Evolutionary conservation across 2,797 vertebrate genomes (phyloP).

Genomic region (Apodemus agrarius): DNA sequence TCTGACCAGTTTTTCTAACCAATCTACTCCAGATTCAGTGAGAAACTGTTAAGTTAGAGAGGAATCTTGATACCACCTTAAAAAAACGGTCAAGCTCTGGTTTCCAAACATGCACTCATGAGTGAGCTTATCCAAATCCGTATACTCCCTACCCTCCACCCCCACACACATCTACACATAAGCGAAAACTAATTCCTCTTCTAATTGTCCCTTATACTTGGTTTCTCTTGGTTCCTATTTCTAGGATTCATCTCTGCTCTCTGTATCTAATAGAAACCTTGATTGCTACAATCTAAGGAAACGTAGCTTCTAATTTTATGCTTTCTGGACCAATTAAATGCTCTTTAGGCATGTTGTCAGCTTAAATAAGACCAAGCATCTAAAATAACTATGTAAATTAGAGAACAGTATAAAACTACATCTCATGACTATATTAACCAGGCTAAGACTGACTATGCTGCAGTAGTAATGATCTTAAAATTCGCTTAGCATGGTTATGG

Average conservation of each 20-base stretch:
- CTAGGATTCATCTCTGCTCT: not conserved
- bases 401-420: not conserved
- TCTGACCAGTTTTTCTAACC: no score
- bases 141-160: not conserved
- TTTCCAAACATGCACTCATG: no score
- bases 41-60: not conserved
- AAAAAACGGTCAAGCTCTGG: not conserved
- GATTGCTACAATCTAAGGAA: not conserved
- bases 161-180: not conserved
- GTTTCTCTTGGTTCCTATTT: not conserved
- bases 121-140: not conserved
- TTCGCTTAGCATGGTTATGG: not conserved
- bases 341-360: not conserved
- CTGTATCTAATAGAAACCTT: constrained; percentile 8
- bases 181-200: not conserved
- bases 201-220: not conserved
- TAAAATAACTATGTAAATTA: constrained; percentile 49
- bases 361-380: constrained; percentile 24
- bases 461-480: not conserved
- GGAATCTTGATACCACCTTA: not conserved
- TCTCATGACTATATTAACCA: not conserved
- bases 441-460: not conserved
- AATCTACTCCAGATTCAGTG: not conserved
- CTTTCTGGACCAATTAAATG: not conserved
- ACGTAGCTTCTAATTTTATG: constrained; percentile 30